Evolutionary conservation across 1,140 invertebrate species (phyloP).

Genomic region (Triops longicaudatus): DNA sequence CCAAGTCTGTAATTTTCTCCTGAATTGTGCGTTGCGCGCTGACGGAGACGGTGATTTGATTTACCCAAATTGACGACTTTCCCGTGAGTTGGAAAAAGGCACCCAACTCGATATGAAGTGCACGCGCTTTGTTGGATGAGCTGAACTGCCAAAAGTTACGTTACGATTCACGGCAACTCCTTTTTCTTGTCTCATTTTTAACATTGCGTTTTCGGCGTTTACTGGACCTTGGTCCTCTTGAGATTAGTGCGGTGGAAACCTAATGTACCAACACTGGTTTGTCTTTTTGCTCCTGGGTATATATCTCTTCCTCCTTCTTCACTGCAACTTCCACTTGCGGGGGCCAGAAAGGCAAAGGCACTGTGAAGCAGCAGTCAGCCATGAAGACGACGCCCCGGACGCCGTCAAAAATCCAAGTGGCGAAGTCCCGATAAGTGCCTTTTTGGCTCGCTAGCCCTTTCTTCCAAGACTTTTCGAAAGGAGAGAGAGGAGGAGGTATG

Average conservation of each 20-base stretch:
- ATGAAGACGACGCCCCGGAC: slow-evolving; percentile 13
- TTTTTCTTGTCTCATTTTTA: background rate
- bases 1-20: background rate
- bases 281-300: background rate
- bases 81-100: background rate
- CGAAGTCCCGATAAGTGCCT: slow-evolving; percentile 10
- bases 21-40: background rate
- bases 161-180: background rate
- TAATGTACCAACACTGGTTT: slow-evolving; percentile 7
- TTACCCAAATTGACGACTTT: background rate
- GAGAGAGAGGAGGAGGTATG: background rate
- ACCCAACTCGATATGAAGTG: too few species aligned
- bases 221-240: slow-evolving; percentile 14
- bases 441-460: background rate
- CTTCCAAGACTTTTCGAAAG: slow-evolving; percentile 9
- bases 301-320: background rate
- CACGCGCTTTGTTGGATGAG: too few species aligned
- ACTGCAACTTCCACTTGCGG: background rate
- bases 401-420: slow-evolving; percentile 11
- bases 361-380: background rate
- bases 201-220: background rate
- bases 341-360: background rate
- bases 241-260: slow-evolving; percentile 8
- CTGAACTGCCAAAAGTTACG: too few species aligned
- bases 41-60: background rate